These are phyloP conservation scores for Gambelia wislizenii DNA, from an alignment of 2,797 vertebrate genomes.

Conservation along the genomic window DNA sequence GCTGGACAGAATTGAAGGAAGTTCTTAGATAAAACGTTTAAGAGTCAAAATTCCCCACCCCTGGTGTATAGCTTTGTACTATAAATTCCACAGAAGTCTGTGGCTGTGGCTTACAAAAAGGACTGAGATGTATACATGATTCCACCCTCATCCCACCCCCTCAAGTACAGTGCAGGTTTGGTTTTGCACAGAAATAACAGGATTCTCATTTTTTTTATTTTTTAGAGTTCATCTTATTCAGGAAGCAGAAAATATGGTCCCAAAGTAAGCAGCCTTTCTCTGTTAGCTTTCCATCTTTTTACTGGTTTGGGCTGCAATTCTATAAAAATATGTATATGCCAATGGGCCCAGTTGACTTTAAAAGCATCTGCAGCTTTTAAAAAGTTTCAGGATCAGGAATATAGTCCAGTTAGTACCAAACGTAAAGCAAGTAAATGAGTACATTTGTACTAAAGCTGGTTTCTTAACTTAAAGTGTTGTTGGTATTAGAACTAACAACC, in stretches of 20 bases:
- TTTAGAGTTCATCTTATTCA: conserved; percentile 53
- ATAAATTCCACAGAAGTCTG: neutral
- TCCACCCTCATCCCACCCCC: neutral
- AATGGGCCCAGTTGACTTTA: neutral
- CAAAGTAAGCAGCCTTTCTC: conserved; percentile 44
- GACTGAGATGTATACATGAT: neutral
- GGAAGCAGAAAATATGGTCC: conserved; percentile 61
- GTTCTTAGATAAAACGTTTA: no score
- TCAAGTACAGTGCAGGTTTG: neutral
- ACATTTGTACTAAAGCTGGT: neutral
- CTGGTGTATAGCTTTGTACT: neutral
- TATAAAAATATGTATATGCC: neutral
- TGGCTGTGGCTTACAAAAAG: neutral
- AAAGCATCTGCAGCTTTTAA: neutral
- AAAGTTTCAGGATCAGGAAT: neutral
- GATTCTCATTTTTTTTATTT: conserved; percentile 16
- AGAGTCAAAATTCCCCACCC: no score
- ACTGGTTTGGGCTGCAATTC: neutral
- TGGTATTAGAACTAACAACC: neutral
- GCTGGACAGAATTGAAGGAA: neutral
- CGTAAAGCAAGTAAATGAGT: no score
- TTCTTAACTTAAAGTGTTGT: neutral
- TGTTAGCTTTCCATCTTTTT: neutral
- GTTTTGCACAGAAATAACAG: conserved; percentile 25
- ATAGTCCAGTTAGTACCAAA: neutral